A percentile compares a stretch with the other conserved stretches of the same genome.
phyloP scores from a whole-genome alignment of 2,797 vertebrate species.

The Rhinella marina region DNA sequence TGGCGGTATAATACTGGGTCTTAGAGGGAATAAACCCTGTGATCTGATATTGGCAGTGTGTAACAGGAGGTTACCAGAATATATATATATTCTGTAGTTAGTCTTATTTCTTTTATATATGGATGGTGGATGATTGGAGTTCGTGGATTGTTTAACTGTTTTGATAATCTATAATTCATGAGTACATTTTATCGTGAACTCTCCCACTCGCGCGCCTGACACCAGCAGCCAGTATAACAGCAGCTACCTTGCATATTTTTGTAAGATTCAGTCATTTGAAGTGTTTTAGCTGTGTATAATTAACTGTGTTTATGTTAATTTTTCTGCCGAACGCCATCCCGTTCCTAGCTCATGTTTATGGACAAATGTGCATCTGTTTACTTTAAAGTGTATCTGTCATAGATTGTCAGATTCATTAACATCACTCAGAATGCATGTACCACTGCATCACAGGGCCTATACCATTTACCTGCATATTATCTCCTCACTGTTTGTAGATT shows the following conservation, averaged over 20 bases:
- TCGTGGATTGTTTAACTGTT: background rate
- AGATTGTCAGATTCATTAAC: background rate
- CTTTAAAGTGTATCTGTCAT: background rate
- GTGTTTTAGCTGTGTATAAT: slow-evolving; percentile 12
- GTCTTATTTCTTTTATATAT: no score
- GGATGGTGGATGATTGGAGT: no score
- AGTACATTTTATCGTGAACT: background rate
- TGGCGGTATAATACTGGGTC: background rate
- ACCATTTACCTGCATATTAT: background rate
- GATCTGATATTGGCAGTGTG: background rate
- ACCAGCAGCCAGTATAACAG: background rate
- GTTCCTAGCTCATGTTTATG: background rate
- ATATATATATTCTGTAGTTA: no score
- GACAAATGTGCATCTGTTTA: slow-evolving; percentile 14
- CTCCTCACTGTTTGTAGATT: background rate
- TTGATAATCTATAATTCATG: background rate
- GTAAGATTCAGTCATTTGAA: slow-evolving; percentile 9
- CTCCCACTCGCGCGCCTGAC: background rate
- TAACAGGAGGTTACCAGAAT: background rate
- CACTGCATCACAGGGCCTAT: background rate
- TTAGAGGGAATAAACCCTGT: background rate
- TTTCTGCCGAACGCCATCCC: background rate
- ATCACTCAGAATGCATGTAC: background rate
- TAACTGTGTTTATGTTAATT: slow-evolving; percentile 13
- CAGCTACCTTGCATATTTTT: slow-evolving; percentile 1